phyloP scores from a whole-genome alignment of 2,797 vertebrate genomes.

The Graptemys geographica region DNA sequence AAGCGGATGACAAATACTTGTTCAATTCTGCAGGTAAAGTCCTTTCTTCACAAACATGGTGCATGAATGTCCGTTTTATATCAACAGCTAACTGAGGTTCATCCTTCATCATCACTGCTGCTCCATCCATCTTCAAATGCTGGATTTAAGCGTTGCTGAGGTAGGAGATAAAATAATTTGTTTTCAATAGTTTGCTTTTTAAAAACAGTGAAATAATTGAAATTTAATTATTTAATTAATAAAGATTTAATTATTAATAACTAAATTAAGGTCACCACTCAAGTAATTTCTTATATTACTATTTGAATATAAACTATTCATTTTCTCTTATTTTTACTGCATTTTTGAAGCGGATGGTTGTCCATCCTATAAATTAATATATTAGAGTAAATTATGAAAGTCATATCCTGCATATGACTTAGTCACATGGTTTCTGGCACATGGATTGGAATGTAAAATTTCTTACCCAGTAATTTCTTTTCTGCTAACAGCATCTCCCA shows the following conservation, averaged over 20 bases:
- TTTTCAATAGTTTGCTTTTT: slow-evolving; percentile 26
- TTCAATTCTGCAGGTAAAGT: neutral
- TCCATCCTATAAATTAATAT: neutral
- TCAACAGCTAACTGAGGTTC: slow-evolving; percentile 16
- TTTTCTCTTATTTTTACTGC: neutral
- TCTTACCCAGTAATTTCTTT: neutral
- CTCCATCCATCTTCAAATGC: slow-evolving; percentile 96
- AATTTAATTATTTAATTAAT: neutral
- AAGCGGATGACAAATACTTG: neutral
- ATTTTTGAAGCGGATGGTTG: neutral
- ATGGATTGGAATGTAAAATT: neutral
- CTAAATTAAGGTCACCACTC: neutral
- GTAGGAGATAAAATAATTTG: slow-evolving; percentile 57
- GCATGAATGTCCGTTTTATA: neutral
- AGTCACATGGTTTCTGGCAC: neutral
- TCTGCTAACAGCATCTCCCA: neutral
- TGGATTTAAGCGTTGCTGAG: slow-evolving; percentile 81
- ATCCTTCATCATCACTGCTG: slow-evolving; percentile 92
- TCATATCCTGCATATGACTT: neutral
- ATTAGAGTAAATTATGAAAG: neutral
- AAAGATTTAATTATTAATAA: slow-evolving; percentile 4
- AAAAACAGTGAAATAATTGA: slow-evolving; percentile 24
- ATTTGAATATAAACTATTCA: neutral
- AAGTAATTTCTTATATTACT: neutral
- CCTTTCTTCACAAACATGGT: neutral